These are phyloP conservation scores for Altica lythri DNA, from an alignment of 2,888 invertebrate genomes.

Conservation along the genomic window DNA sequence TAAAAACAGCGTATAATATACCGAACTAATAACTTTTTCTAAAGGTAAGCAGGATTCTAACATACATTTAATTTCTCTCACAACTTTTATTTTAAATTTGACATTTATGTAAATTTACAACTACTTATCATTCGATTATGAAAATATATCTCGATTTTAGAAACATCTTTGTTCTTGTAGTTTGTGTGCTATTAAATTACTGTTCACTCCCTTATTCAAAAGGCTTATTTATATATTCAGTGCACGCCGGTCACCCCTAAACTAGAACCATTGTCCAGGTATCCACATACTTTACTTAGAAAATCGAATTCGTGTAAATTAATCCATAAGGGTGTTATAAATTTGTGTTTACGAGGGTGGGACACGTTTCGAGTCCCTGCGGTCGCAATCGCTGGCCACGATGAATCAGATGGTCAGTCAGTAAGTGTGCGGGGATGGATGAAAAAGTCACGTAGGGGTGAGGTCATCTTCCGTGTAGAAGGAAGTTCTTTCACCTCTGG, in stretches of 20 bases:
- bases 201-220: too few relatives aligned
- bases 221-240: too few relatives aligned
- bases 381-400: not conserved
- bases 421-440: conserved; percentile 19
- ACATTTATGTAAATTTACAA: too few relatives aligned
- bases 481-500: conserved; percentile 17
- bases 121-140: too few relatives aligned
- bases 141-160: too few relatives aligned
- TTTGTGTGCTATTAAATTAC: too few relatives aligned
- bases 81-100: too few relatives aligned
- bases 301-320: conserved; percentile 25
- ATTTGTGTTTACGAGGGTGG: conserved; percentile 25
- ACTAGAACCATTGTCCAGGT: conserved; percentile 20
- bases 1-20: too few relatives aligned
- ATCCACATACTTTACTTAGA: conserved; percentile 14
- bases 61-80: too few relatives aligned
- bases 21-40: too few relatives aligned
- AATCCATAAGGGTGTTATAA: conserved; percentile 24
- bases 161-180: too few relatives aligned
- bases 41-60: too few relatives aligned
- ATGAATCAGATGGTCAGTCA: conserved; percentile 26
- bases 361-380: conserved; percentile 6
- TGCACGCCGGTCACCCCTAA: conserved; percentile 8
- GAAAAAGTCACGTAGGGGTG: conserved; percentile 27
- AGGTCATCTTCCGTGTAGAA: conserved; percentile 23